Base-by-base conservation (phyloP, 2,113 vertebrate genomes). In the Pelobates fuscus region DNA sequence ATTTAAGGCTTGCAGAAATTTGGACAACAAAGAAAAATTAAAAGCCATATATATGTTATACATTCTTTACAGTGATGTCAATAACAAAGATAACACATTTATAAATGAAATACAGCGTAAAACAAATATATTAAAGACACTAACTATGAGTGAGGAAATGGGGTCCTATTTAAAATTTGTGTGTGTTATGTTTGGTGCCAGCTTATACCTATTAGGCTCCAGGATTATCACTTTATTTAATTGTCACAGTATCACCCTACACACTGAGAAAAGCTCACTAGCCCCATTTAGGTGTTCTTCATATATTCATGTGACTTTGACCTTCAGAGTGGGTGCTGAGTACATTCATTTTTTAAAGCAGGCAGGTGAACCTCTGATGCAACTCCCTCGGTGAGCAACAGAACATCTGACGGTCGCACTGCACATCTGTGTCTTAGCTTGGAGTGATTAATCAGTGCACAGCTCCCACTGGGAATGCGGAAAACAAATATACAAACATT, bases 291-390 rank as follows among this genome's bases (percentile, higher is more conserved):
- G 21, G 8, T 70, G 54, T 30, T 59, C 52, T 69, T 52, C 57
- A 41, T 32, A 20, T 17, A 57, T 71, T 72, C 79, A 78, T 8
- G 0, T 1, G 80, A 64, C 81, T 78, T 78, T 80, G 84, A 79
- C 77, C 84, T 81, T 80, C 2, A 0, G 82, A 81, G 5, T 30
- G 78, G 74, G 57, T 84, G 67, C 81, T 83, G 64, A 63, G 67
- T 77, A 83, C 79, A 84, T 87, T 85, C 82, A 87, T 85, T 78
- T 6, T 24, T 1, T 79, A 54, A 55, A 79, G 63, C 41, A 0
- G 68, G 81, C 84, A 80, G 66, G 80, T 85, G 84, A 86, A 87
- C 86, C 83, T 80, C 15, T 84, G n/a, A n/a, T n/a, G 79, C 65
- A 82, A 73, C 78, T 85, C 82, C 86, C 86, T 83, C 67, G 80